phyloP scores from a whole-genome alignment of 2,888 invertebrate genomes.

The Drosophila colorata region DNA sequence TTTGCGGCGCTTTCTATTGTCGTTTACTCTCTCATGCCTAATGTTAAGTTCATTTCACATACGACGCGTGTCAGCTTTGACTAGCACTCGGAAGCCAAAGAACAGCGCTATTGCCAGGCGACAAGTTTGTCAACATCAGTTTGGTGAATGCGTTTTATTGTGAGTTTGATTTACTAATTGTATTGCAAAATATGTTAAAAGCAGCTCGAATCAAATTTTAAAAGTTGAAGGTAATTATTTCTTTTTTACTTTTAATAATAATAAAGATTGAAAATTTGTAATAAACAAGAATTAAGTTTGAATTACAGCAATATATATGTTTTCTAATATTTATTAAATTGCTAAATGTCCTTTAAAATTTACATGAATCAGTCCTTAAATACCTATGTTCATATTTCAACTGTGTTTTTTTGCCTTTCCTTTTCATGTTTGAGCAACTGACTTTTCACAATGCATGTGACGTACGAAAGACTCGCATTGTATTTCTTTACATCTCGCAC shows the following conservation, averaged over 20 bases:
- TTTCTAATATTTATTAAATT: background rate
- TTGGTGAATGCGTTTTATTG: no score
- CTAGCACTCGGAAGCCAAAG: conserved; percentile 44
- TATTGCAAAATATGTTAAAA: no score
- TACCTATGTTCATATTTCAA: conserved; percentile 8
- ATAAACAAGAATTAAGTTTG: no score
- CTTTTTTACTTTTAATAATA: no score
- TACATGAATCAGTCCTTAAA: conserved; percentile 7
- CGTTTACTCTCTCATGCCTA: conserved; percentile 49
- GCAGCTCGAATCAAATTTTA: no score
- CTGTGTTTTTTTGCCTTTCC: conserved; percentile 13
- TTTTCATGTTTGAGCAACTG: conserved; percentile 26
- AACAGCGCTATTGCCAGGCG: conserved; percentile 29
- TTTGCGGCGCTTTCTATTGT: conserved; percentile 41
- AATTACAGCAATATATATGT: no score
- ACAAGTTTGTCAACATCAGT: conserved; percentile 32
- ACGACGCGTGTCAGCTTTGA: conserved; percentile 43
- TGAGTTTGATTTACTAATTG: no score
- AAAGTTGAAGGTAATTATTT: no score
- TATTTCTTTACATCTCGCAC: conserved; percentile 3
- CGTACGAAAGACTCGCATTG: conserved; percentile 29
- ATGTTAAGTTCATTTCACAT: conserved; percentile 61
- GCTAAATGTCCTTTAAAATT: background rate
- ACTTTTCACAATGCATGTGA: conserved; percentile 38
- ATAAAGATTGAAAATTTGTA: no score